Conservation (phyloP, 2,797 vertebrate species). For the Taeniopygia guttata region DNA sequence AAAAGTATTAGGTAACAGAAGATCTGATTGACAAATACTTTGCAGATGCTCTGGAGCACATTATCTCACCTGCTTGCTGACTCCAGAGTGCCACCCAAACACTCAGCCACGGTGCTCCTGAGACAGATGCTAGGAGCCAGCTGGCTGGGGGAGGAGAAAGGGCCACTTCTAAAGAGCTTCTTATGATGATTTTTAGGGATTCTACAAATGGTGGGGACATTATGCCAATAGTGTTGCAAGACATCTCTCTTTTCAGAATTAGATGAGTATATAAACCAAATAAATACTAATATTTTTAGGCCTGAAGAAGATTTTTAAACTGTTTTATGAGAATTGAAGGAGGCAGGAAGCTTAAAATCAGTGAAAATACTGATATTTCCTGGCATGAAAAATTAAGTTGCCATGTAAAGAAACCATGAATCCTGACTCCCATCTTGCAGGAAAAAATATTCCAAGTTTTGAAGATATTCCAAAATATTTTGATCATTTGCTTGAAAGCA, state of each 20-base stretch:
- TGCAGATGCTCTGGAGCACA: slow-evolving; percentile 40
- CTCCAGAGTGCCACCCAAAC: slow-evolving; percentile 35
- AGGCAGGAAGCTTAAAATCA: not conserved
- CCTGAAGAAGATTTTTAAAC: not conserved
- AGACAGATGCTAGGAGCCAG: not conserved
- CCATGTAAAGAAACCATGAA: not conserved
- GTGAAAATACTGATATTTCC: slow-evolving; percentile 1
- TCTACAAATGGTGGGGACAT: not conserved
- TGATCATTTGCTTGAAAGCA: not conserved
- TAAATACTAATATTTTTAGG: not conserved
- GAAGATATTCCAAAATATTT: slow-evolving; percentile 30
- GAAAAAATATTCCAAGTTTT: not conserved
- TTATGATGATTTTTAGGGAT: not conserved
- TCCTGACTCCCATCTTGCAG: not conserved
- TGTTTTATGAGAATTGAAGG: not conserved
- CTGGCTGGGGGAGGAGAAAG: not conserved
- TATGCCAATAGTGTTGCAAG: not conserved
- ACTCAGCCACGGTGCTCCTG: not conserved
- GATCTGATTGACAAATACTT: slow-evolving; percentile 56
- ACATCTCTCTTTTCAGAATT: not conserved
- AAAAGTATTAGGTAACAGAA: slow-evolving; percentile 49
- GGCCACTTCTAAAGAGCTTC: not conserved
- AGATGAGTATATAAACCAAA: not conserved
- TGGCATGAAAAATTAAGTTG: not conserved
- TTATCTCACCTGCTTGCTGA: slow-evolving; percentile 25